Percentiles rank a stretch among this genome's conserved stretches.
Conservation (phyloP, 2,888 invertebrate genomes). For the Tetramorium bicarinatum region DNA sequence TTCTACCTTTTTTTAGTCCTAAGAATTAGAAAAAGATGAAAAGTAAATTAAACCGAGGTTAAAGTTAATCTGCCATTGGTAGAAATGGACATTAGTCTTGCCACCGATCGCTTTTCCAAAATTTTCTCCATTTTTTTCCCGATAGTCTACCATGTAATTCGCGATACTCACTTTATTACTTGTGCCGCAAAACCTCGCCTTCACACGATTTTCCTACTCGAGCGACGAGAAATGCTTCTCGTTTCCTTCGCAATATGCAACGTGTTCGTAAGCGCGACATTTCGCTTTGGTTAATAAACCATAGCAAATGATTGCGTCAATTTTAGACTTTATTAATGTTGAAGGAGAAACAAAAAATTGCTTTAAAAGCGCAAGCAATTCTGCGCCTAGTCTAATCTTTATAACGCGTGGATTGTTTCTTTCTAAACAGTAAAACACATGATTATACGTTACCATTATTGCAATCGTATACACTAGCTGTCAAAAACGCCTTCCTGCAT, state of each 20-base stretch:
- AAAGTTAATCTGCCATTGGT: not conserved
- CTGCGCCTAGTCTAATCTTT: not conserved
- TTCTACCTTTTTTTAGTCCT: no score
- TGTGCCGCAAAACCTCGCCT: not conserved
- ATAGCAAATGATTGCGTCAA: not conserved
- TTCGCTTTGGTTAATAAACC: not conserved
- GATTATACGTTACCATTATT: not conserved
- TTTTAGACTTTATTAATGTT: not conserved
- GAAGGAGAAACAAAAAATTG: not conserved
- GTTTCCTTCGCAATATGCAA: no score
- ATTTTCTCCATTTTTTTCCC: not conserved
- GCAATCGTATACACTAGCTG: no score
- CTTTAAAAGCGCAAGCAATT: not conserved
- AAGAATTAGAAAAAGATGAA: no score
- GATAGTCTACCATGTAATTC: no score
- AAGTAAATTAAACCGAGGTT: no score
- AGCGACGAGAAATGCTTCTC: not conserved
- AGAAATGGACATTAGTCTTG: no score
- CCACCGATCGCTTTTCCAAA: not conserved
- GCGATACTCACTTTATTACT: not conserved
- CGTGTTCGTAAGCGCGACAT: not conserved
- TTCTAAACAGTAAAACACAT: not conserved
- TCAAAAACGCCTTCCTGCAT: no score
- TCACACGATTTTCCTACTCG: not conserved
- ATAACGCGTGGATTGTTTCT: not conserved